phyloP scores from a whole-genome alignment of 2,888 invertebrate species.

The Tridacna gigas region DNA sequence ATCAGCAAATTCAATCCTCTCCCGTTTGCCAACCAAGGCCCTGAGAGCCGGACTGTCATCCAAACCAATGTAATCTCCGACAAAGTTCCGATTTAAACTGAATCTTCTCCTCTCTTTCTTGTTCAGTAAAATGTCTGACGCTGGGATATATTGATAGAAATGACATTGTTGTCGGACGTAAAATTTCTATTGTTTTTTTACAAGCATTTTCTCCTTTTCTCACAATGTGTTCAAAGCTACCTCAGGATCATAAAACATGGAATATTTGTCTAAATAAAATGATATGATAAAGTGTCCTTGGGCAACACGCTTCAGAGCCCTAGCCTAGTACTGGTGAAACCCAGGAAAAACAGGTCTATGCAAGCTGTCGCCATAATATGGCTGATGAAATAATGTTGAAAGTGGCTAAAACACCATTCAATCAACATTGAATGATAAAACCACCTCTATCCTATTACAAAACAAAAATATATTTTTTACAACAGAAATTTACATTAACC shows the following conservation, averaged over 20 bases:
- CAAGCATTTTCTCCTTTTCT: neutral
- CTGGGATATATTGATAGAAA: constrained; percentile 74
- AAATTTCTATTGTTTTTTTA: neutral
- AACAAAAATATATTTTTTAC: too few species aligned
- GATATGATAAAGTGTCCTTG: too few species aligned
- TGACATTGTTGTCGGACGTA: neutral
- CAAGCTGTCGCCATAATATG: too few species aligned
- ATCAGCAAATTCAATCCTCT: constrained; percentile 89
- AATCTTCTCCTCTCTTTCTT: constrained; percentile 88
- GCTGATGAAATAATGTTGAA: too few species aligned
- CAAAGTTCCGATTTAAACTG: constrained; percentile 89
- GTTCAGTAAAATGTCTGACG: constrained; percentile 86
- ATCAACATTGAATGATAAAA: too few species aligned
- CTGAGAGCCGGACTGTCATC: constrained; percentile 88
- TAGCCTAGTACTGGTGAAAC: too few species aligned
- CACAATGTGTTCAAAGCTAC: neutral
- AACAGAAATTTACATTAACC: too few species aligned
- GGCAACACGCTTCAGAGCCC: too few species aligned
- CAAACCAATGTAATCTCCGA: constrained; percentile 90
- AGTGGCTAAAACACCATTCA: too few species aligned
- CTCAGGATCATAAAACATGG: neutral
- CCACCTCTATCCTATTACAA: too few species aligned
- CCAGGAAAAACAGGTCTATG: too few species aligned
- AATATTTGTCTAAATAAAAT: too few species aligned
- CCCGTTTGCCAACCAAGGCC: constrained; percentile 88